These are phyloP conservation scores for Cepaea nemoralis DNA, from an alignment of 1,140 invertebrate genomes.

Conservation along the genomic window DNA sequence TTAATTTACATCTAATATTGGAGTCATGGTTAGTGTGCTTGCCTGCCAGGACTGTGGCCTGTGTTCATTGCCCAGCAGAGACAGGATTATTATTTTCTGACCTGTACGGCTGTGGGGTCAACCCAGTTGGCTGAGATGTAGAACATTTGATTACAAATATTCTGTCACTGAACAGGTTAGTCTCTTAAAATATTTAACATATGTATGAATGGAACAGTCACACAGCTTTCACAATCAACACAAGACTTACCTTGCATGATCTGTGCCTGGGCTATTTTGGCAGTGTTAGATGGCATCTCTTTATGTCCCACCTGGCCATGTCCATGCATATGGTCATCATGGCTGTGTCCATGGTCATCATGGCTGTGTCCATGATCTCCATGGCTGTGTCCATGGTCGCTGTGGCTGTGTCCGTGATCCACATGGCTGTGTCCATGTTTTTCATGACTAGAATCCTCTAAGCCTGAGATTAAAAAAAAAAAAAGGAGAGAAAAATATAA, in stretches of 20 bases:
- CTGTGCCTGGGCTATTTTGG: slow-evolving; percentile 65
- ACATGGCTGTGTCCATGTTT: slow-evolving; percentile 64
- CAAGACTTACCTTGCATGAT: slow-evolving; percentile 72
- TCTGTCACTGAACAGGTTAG: too few species aligned
- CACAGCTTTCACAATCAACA: too few species aligned
- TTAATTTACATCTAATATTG: too few species aligned
- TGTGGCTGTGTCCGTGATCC: slow-evolving; percentile 72
- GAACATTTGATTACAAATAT: too few species aligned
- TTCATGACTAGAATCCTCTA: slow-evolving; percentile 43
- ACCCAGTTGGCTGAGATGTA: too few species aligned
- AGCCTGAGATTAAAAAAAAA: slow-evolving; percentile 12
- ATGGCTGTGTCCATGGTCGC: slow-evolving; percentile 73
- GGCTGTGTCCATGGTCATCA: slow-evolving; percentile 55
- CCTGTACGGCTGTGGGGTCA: too few species aligned
- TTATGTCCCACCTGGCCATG: slow-evolving; percentile 66
- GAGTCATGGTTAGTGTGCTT: too few species aligned
- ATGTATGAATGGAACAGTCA: neutral
- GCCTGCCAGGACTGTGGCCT: too few species aligned
- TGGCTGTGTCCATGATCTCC: slow-evolving; percentile 65
- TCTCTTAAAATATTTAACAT: too few species aligned
- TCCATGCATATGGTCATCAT: slow-evolving; percentile 61
- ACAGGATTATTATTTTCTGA: too few species aligned
- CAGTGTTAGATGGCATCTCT: slow-evolving; percentile 74
- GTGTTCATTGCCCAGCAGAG: too few species aligned
- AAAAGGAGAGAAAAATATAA: neutral